Percentiles rank a stretch among this genome's conserved stretches.
Conservation (phyloP, 2,888 invertebrate species). For the Platycheirus albimanus region DNA sequence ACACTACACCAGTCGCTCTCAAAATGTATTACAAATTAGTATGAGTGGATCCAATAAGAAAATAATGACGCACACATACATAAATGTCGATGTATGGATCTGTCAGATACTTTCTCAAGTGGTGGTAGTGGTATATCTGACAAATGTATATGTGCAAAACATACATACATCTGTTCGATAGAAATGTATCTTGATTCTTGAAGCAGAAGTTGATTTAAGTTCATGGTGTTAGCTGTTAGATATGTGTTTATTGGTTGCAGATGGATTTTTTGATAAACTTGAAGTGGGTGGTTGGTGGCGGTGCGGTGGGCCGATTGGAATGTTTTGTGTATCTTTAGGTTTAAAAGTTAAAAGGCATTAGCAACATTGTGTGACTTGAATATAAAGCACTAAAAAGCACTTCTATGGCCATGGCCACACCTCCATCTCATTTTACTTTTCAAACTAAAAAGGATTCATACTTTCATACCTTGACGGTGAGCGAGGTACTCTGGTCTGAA, state of each 20-base stretch:
- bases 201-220: slow-evolving; percentile 59
- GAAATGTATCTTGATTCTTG: slow-evolving; percentile 31
- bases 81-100: not conserved
- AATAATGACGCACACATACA: slow-evolving; percentile 26
- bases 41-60: slow-evolving; percentile 66
- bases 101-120: too few species aligned
- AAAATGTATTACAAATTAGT: slow-evolving; percentile 15
- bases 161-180: not conserved
- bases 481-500: too few species aligned
- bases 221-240: slow-evolving; percentile 11
- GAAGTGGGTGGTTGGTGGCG: slow-evolving; percentile 28
- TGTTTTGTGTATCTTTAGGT: not conserved
- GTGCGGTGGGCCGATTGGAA: slow-evolving; percentile 10
- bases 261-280: slow-evolving; percentile 25
- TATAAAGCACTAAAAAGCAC: not conserved
- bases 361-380: not conserved
- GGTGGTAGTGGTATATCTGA: too few species aligned
- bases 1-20: slow-evolving; percentile 52
- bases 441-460: slow-evolving; percentile 31
- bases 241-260: slow-evolving; percentile 57
- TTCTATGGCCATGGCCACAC: slow-evolving; percentile 28
- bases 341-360: not conserved
- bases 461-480: not conserved
- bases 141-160: not conserved
- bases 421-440: slow-evolving; percentile 2